Conservation (phyloP, 2,888 invertebrate genomes). For the Elmis aenea region DNA sequence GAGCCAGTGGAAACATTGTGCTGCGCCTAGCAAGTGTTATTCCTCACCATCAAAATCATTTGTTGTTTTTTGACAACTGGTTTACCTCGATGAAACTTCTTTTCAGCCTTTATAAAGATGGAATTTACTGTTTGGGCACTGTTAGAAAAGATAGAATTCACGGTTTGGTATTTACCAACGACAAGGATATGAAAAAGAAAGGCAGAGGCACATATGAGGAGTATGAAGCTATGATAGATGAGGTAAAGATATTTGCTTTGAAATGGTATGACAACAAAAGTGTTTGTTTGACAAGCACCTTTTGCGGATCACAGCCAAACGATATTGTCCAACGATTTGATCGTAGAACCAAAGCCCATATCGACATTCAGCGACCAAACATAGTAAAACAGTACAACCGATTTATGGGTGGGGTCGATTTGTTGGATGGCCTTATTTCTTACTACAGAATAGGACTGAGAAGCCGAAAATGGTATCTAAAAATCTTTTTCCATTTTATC, state of each 20-base stretch:
- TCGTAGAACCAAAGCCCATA: constrained; percentile 12
- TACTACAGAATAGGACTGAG: constrained; percentile 10
- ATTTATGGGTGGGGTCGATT: constrained; percentile 14
- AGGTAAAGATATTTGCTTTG: constrained; percentile 14
- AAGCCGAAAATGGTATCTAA: constrained; percentile 8
- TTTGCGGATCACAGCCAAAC: constrained; percentile 15
- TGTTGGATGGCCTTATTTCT: constrained; percentile 10
- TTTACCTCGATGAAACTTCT: no score
- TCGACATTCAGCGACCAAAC: constrained; percentile 12
- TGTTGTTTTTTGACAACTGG: constrained; percentile 10
- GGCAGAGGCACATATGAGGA: constrained; percentile 13
- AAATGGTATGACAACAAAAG: constrained; percentile 20
- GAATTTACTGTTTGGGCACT: constrained; percentile 5
- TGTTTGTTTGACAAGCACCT: constrained; percentile 16
- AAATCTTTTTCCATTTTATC: constrained; percentile 10
- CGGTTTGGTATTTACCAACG: constrained; percentile 9
- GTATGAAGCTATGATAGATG: constrained; percentile 11
- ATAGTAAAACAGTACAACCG: constrained; percentile 11
- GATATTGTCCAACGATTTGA: constrained; percentile 19
- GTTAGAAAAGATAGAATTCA: constrained; percentile 4
- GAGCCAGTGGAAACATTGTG: constrained; percentile 6
- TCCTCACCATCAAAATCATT: constrained; percentile 8
- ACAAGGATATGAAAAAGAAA: constrained; percentile 15
- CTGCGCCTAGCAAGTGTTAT: constrained; percentile 5
- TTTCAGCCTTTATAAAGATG: no score